These are phyloP conservation scores for Hippocampus comes DNA, from an alignment of 2,113 vertebrate species.

Conservation along the genomic window DNA sequence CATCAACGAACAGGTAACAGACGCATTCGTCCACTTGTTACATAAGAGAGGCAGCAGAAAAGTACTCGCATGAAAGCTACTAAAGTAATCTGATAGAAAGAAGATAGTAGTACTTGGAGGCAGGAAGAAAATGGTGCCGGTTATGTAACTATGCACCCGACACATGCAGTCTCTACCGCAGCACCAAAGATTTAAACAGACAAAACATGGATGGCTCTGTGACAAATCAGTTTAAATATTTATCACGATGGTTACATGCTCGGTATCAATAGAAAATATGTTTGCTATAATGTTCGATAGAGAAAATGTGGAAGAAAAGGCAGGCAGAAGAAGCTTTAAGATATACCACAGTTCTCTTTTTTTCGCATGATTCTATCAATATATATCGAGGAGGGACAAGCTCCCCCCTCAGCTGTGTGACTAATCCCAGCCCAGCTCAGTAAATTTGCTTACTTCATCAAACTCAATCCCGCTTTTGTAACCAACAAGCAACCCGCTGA, in stretches of 20 bases:
- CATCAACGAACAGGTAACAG: conserved; percentile 87
- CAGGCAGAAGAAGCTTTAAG: background rate
- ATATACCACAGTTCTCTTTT: too few species aligned
- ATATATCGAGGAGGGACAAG: too few species aligned
- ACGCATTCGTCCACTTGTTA: background rate
- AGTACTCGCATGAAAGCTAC: background rate
- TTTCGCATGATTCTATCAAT: too few species aligned
- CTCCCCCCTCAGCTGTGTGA: too few species aligned
- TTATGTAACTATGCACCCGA: conserved; percentile 52
- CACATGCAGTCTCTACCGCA: conserved; percentile 26
- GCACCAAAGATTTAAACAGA: background rate
- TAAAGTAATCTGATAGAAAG: conserved; percentile 2
- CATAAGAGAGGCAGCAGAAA: conserved; percentile 10
- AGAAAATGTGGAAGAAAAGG: too few species aligned
- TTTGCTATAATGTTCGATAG: background rate
- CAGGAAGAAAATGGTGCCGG: conserved; percentile 32
- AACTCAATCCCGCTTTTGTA: too few species aligned
- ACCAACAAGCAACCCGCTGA: too few species aligned
- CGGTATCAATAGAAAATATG: background rate
- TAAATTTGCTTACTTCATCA: too few species aligned
- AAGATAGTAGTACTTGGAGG: background rate
- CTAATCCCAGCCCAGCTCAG: too few species aligned
- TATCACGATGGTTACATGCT: too few species aligned
- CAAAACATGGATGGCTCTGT: background rate
- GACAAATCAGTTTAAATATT: background rate